Evolutionary conservation across 92 coral and sea anemone species (phyloP).

Genomic region (Actinostola sp.): DNA sequence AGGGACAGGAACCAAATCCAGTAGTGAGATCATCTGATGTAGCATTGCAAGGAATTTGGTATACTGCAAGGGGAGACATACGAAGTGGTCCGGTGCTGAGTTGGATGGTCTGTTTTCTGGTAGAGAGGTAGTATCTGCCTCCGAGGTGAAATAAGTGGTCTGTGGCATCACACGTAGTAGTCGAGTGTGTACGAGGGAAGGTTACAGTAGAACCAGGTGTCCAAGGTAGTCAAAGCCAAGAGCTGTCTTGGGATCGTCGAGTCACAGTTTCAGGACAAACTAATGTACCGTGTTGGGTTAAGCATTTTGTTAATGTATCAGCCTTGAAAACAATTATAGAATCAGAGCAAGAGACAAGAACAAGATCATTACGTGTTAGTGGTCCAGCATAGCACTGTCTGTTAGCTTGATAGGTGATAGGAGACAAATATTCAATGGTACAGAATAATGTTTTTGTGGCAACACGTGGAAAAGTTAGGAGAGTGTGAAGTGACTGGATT

Average conservation of each 20-base stretch:
- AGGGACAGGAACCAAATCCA: neutral
- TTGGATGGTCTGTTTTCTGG: neutral
- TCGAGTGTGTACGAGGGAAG: neutral
- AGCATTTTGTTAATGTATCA: neutral
- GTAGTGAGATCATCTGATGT: neutral
- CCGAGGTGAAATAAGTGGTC: neutral
- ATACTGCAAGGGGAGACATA: no score
- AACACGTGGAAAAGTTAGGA: neutral
- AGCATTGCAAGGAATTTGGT: neutral
- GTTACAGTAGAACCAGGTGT: neutral
- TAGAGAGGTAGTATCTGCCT: neutral
- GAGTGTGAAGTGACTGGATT: neutral
- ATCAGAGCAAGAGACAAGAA: neutral
- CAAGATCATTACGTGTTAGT: neutral
- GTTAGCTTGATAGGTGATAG: neutral
- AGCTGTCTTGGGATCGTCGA: neutral
- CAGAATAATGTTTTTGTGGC: neutral
- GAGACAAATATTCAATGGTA: neutral
- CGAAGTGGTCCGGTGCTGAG: neutral
- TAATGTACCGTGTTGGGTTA: neutral
- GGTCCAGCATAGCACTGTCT: neutral
- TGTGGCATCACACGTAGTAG: neutral
- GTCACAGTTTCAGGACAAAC: neutral
- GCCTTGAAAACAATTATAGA: neutral
- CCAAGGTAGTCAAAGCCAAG: neutral